phyloP scores from a whole-genome alignment of 2,888 invertebrate genomes.

The Drosophila mulleri region DNA sequence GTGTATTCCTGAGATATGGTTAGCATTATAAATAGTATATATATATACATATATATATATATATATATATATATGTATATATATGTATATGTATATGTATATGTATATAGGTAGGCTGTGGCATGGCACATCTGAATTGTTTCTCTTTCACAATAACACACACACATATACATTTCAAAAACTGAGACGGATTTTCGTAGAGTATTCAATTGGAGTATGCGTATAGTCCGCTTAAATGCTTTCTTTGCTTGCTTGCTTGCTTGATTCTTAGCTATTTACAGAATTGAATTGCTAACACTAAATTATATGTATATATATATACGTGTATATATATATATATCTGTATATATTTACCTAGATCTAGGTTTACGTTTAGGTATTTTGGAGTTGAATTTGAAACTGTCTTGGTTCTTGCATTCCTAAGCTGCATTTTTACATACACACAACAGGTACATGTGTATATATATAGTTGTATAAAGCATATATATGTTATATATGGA shows the following conservation, averaged over 20 bases:
- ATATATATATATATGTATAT: conserved; percentile 25
- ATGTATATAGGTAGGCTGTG: conserved; percentile 49
- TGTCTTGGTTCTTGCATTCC: conserved; percentile 41
- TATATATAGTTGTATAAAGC: conserved; percentile 26
- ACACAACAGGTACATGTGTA: conserved; percentile 75
- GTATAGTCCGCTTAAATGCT: conserved; percentile 28
- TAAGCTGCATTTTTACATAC: conserved; percentile 46
- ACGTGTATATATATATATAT: not conserved
- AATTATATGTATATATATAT: conserved; percentile 19
- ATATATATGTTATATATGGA: conserved; percentile 24
- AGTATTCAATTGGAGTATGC: conserved; percentile 34
- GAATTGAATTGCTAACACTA: conserved; percentile 38
- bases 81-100: conserved; percentile 31
- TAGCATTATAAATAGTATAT: conserved; percentile 39
- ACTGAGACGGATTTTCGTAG: conserved; percentile 57
- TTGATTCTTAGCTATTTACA: conserved; percentile 47
- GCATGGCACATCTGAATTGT: conserved; percentile 80
- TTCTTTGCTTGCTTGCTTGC: conserved; percentile 4
- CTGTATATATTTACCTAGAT: conserved; percentile 23
- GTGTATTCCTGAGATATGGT: conserved; percentile 42
- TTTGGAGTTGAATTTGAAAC: conserved; percentile 46
- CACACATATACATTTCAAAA: conserved; percentile 16
- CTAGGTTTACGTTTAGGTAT: conserved; percentile 46
- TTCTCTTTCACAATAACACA: conserved; percentile 32
- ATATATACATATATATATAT: conserved; percentile 36